Conservation (phyloP, 2,797 vertebrate species). For the Pangasius krempfi region DNA sequence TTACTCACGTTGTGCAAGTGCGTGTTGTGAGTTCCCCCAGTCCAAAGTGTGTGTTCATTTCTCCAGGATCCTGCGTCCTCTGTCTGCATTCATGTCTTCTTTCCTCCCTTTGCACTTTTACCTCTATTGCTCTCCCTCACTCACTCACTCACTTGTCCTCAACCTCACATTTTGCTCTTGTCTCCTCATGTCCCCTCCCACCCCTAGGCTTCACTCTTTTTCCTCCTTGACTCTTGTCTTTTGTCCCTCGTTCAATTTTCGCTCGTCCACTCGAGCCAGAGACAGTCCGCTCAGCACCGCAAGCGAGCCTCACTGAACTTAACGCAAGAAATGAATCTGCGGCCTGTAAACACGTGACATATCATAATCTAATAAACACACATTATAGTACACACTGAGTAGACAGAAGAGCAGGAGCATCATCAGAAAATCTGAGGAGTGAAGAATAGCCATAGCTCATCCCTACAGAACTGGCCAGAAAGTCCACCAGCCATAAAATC, state of each 20-base stretch:
- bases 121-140: conserved; percentile 30
- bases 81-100: conserved; percentile 38
- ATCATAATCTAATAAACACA: background rate
- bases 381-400: background rate
- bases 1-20: conserved; percentile 39
- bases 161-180: background rate
- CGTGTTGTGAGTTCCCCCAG: conserved; percentile 11
- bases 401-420: background rate
- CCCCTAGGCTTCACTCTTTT: background rate
- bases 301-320: background rate
- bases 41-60: background rate
- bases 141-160: conserved; percentile 15
- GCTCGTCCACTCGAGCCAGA: background rate
- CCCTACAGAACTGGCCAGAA: background rate
- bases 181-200: background rate
- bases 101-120: conserved; percentile 14
- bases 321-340: background rate
- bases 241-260: background rate
- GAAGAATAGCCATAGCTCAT: background rate
- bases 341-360: background rate
- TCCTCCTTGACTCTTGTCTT: background rate
- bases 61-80: conserved; percentile 17
- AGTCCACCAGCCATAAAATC: background rate
- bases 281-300: background rate
- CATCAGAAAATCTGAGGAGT: background rate